Evolutionary conservation across 2,888 invertebrate genomes (phyloP).

Genomic region (Vesta saturnalis): DNA sequence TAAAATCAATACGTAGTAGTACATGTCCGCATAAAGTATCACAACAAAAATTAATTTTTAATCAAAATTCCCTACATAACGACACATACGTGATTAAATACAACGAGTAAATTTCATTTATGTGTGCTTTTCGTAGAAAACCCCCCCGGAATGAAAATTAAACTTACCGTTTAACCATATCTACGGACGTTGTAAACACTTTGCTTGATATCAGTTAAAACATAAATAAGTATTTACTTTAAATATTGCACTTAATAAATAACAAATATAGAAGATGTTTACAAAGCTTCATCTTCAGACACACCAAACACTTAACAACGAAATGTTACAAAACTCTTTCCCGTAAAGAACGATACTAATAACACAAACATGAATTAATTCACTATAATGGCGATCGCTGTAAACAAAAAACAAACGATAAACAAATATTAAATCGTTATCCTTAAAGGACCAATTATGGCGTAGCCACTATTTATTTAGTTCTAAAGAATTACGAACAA

Average conservation of each 20-base stretch:
- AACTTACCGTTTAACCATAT: slow-evolving; percentile 62
- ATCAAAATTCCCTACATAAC: too few species aligned
- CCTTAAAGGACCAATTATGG: neutral
- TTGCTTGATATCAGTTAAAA: slow-evolving; percentile 25
- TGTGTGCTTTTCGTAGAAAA: too few species aligned
- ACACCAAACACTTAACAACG: slow-evolving; percentile 28
- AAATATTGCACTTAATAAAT: slow-evolving; percentile 34
- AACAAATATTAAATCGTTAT: neutral
- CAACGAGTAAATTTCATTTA: too few species aligned
- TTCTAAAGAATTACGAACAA: neutral
- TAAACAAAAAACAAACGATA: neutral
- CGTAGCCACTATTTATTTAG: neutral
- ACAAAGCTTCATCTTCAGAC: slow-evolving; percentile 40
- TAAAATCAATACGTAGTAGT: slow-evolving; percentile 32
- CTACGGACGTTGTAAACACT: slow-evolving; percentile 61
- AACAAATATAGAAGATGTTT: slow-evolving; percentile 35
- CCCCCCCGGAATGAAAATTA: neutral
- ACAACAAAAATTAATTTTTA: neutral
- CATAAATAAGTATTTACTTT: slow-evolving; percentile 31
- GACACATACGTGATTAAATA: too few species aligned
- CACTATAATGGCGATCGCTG: neutral
- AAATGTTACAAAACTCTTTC: neutral
- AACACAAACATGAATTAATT: slow-evolving; percentile 20
- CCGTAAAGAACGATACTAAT: slow-evolving; percentile 3
- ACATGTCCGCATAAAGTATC: slow-evolving; percentile 30